phyloP scores from a whole-genome alignment of 2,888 invertebrate genomes.

The Fragum whitleyi region DNA sequence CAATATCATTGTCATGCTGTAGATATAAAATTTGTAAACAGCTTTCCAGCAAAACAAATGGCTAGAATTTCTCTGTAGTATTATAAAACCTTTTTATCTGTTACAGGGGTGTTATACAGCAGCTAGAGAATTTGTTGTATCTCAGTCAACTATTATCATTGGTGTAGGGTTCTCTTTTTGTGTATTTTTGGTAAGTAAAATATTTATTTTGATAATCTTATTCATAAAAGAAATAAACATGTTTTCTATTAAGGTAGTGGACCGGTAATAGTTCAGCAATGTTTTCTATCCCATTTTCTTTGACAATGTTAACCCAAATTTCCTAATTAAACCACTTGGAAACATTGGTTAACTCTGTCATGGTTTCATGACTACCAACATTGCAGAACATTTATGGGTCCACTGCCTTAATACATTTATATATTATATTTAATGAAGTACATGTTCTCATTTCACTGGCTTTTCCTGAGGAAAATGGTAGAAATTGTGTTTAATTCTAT shows the following conservation, averaged over 20 bases:
- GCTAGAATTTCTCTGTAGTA: no score
- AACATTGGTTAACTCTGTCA: no score
- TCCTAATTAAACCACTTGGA: not conserved
- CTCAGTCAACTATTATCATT: slow-evolving; percentile 52
- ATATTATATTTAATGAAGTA: no score
- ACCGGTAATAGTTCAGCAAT: not conserved
- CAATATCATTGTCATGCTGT: no score
- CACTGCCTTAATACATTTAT: no score
- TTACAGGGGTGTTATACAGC: slow-evolving; percentile 60
- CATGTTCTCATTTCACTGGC: no score
- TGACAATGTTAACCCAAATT: not conserved
- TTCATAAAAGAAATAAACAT: not conserved
- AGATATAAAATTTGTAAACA: no score
- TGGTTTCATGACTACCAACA: no score
- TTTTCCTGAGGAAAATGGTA: no score
- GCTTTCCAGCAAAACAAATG: no score
- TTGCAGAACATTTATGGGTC: no score
- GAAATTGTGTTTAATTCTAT: no score
- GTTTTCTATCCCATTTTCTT: not conserved
- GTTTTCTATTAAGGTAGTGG: not conserved
- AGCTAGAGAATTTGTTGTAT: slow-evolving; percentile 37
- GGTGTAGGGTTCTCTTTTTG: slow-evolving; percentile 62
- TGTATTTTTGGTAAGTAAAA: slow-evolving; percentile 63
- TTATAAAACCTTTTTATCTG: not conserved
- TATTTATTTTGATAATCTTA: not conserved